Evolutionary conservation across 2,797 vertebrate species (phyloP).

Genomic region (Pogonophryne albipinna): DNA sequence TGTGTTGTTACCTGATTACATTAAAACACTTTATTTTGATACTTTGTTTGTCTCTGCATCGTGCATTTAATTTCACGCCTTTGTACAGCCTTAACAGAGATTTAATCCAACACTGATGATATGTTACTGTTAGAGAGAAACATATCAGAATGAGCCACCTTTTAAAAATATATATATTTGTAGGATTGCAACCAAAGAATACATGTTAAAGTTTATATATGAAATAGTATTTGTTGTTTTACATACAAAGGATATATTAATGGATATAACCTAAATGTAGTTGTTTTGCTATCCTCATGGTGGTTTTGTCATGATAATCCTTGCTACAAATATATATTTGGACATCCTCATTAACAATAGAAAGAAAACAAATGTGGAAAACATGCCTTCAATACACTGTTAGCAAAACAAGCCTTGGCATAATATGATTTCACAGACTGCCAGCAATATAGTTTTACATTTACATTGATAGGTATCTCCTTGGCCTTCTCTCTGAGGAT

Average conservation of each 20-base stretch:
- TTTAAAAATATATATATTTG: background rate
- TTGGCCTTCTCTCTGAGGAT: constrained; percentile 5
- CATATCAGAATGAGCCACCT: background rate
- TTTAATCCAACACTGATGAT: background rate
- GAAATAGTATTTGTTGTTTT: too few species aligned
- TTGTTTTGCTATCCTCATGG: background rate
- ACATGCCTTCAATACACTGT: constrained; percentile 11
- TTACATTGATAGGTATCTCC: background rate
- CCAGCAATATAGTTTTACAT: background rate
- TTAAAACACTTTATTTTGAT: too few species aligned
- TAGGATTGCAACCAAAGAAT: background rate
- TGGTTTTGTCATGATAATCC: background rate
- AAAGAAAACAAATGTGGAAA: background rate
- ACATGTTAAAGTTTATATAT: too few species aligned
- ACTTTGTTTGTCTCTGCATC: too few species aligned
- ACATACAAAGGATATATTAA: background rate
- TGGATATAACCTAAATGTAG: background rate
- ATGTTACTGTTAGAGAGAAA: background rate
- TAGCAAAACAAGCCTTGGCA: constrained; percentile 26
- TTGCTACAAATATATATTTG: background rate
- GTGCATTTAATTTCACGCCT: too few species aligned
- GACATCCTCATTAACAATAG: background rate
- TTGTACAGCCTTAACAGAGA: background rate
- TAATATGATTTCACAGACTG: background rate
- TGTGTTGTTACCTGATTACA: too few species aligned